These are phyloP conservation scores for Podilymbus podiceps DNA, from an alignment of 2,113 vertebrate genomes.

Conservation along the genomic window DNA sequence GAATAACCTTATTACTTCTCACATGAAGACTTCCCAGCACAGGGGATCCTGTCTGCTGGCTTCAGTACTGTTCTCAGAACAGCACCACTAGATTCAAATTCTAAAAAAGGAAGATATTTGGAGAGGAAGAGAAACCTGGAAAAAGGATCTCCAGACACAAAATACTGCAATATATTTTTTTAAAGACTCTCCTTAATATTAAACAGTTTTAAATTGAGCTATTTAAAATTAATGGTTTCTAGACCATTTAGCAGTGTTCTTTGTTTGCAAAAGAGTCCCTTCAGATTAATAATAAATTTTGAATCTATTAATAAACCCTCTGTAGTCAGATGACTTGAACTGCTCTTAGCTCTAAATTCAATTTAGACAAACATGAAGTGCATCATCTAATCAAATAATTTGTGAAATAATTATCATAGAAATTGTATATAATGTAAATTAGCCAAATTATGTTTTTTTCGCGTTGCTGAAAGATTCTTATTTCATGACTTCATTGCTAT, in stretches of 20 bases:
- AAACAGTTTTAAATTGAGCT: neutral
- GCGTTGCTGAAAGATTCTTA: neutral
- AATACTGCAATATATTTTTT: neutral
- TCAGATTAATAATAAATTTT: neutral
- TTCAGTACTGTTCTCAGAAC: neutral
- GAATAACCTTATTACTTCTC: neutral
- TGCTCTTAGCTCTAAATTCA: neutral
- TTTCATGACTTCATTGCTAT: neutral
- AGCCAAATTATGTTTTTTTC: neutral
- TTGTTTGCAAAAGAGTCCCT: neutral
- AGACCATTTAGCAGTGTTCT: neutral
- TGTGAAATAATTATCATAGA: neutral
- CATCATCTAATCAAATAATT: neutral
- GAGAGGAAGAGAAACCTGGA: neutral
- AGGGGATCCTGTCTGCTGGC: neutral
- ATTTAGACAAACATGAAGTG: neutral
- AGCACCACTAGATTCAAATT: neutral
- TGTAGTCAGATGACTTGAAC: neutral
- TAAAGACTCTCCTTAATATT: neutral
- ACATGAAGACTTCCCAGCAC: neutral
- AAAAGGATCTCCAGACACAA: neutral
- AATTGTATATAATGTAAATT: neutral
- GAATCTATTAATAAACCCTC: neutral
- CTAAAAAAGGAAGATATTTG: neutral
- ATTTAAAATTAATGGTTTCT: neutral